A percentile compares a stretch with the other conserved stretches of the same genome.
phyloP scores from a whole-genome alignment of 1,140 invertebrate species.

The Triops cancriformis region DNA sequence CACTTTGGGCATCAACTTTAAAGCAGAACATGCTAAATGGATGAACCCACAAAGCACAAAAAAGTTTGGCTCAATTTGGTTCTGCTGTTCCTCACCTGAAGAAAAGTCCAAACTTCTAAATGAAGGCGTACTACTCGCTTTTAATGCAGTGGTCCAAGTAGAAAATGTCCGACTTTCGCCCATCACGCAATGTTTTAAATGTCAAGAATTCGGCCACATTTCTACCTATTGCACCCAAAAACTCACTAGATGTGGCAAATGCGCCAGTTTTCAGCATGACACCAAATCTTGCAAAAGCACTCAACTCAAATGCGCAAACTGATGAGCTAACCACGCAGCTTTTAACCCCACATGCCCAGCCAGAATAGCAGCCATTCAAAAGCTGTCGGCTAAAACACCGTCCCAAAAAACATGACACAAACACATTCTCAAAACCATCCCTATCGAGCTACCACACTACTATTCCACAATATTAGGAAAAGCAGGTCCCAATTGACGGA shows the following conservation, averaged over 20 bases:
- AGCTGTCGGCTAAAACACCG: neutral
- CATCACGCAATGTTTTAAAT: conserved; percentile 17
- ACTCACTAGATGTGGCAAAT: neutral
- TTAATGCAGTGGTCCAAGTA: conserved; percentile 3
- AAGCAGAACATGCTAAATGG: neutral
- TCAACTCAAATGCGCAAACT: conserved; percentile 6
- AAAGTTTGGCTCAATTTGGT: neutral
- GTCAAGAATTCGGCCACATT: conserved; percentile 13
- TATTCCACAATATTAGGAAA: conserved; percentile 19
- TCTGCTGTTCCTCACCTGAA: no score
- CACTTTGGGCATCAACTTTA: neutral
- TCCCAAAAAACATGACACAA: neutral
- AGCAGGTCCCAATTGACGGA: neutral
- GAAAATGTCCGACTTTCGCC: neutral
- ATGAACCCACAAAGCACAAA: neutral
- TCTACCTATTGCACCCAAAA: neutral
- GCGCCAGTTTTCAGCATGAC: neutral
- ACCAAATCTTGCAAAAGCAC: conserved; percentile 7
- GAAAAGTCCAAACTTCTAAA: neutral
- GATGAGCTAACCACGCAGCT: conserved; percentile 15
- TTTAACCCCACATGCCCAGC: neutral
- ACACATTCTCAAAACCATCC: neutral
- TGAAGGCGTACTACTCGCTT: neutral
- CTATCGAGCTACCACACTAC: neutral
- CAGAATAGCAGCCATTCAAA: neutral